These are phyloP conservation scores for Pogonus chalceus DNA, from an alignment of 1,140 invertebrate species.

Conservation along the genomic window DNA sequence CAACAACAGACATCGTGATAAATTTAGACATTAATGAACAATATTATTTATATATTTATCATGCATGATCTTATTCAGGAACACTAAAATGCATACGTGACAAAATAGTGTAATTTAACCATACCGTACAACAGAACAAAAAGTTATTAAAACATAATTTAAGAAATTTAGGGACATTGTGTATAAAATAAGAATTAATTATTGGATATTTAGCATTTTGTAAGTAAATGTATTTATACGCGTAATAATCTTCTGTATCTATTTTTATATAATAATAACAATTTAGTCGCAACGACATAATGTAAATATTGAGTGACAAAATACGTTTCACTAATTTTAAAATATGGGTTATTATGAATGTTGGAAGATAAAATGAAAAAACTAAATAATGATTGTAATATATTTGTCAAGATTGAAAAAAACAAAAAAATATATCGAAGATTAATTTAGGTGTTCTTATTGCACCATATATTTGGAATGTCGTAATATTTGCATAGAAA, in stretches of 20 bases:
- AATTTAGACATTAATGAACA: constrained; percentile 1
- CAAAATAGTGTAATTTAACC: constrained; percentile 5
- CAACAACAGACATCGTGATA: neutral
- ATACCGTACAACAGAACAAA: constrained; percentile 4
- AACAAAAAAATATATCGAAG: neutral
- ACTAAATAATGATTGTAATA: neutral
- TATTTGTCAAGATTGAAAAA: neutral
- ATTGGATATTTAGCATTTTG: too few relatives aligned
- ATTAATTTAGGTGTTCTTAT: neutral
- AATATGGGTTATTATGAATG: neutral
- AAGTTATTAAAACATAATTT: too few relatives aligned
- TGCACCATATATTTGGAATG: neutral
- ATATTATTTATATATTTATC: too few relatives aligned
- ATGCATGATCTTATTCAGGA: too few relatives aligned
- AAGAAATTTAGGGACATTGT: too few relatives aligned
- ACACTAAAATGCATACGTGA: too few relatives aligned
- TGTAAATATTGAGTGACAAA: neutral
- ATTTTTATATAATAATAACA: constrained; percentile 7
- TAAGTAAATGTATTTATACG: constrained; percentile 2
- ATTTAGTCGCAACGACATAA: neutral
- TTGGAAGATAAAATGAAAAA: neutral
- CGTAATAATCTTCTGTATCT: neutral
- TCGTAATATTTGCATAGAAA: neutral
- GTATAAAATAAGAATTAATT: too few relatives aligned
- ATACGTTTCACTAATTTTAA: neutral